Base-by-base conservation (phyloP, 2,888 invertebrate species). In the Epinotia brunnichana region DNA sequence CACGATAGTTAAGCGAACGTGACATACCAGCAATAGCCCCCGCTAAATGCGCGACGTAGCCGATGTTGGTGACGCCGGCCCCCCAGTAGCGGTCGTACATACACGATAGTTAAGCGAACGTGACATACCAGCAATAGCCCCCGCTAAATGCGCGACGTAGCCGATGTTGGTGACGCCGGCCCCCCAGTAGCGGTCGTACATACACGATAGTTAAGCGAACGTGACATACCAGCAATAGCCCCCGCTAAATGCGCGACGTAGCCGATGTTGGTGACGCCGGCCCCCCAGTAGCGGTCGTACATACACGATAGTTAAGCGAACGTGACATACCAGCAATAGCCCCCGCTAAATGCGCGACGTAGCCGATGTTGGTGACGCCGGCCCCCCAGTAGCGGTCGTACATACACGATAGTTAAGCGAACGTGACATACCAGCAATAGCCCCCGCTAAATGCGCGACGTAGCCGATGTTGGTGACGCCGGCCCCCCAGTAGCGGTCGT, bases 201-300 rank as follows among this genome's bases (percentile, higher is more conserved):
- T 51, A 17, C 17, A 17, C 17, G n/a, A 13, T 7, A 7, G 51
- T 17, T 21, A 54, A 57, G 15, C 9, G 1, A 35, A 1, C 21
- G 21, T 9, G 2, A 75, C 74, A 95, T 88, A 80, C 99, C 99
- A 69, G 98, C 98, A 1, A 98, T 78, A 56, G 98, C 97, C 1
- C 99, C 99, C 0, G 97, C 98, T 60, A 99, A 91, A 91, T 99
- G 99, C 9, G 99, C 99, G 0, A 97, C 96, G 85, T 99, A 99
- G 13, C 99, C 98, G 69, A 98, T 96, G 89, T 98, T 96, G 84
- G 96, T 96, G 60, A 95, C 92, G 1, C 94, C 90, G 64, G 95
- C 94, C 19, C 95, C 92, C 74, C 95, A 94, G 87, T 98, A 98
- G 17, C 98, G 94, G 85, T 97, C 96, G 90, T 98, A 99, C 44